Evolutionary conservation across 2,113 vertebrate genomes (phyloP), one percentile per base, ranked within the genome.

Genomic region (Rhagologus leucostigma): DNA sequence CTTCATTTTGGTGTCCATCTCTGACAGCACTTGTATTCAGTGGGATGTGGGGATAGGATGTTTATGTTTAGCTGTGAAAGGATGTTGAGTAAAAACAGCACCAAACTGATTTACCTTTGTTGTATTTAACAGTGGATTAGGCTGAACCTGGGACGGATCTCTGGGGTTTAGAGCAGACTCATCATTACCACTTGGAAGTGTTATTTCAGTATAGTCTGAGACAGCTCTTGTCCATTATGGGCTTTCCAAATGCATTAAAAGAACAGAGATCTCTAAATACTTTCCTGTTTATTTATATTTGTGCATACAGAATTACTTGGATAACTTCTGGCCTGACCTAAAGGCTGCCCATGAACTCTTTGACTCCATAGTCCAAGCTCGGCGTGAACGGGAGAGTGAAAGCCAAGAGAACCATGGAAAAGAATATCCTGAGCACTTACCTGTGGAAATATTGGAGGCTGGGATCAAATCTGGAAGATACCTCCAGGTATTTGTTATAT

Each of bases 391-490:
- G 63, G 99, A 99, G 96, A 98, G 82, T 0, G 99, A 99, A 84
- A 98, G 94, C 82, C 97, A 98, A 24, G 98, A 99, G 97, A 97
- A 98, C 78, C 94, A 95, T 0, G 95, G 98, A 7, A 99, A 96
- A 23, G 99, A 99, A 95, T 99, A 98, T 49, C 33, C 97, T 1
- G 99, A 99, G 64, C 99, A 99, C 75, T 97, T 99, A 16, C 98
- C 99, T 13, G 13, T 97, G 33, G 98, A 99, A 74, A 55, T 99
- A 23, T 9, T 99, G 91, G 99, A 99, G 96, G 98, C 99, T 16
- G 99, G 99, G 2, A 99, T 99, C 95, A 99, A 99, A 88, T 99
- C 99, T n/a, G 98, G 99, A 20, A 98, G 99, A 87, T 99, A 99
- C 55, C 93, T 99, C 68, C 98, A 99, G 99, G 98, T 98, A 57